Evolutionary conservation across 1,140 invertebrate species (phyloP).

Genomic region (Leptinotarsa undecemlineata): DNA sequence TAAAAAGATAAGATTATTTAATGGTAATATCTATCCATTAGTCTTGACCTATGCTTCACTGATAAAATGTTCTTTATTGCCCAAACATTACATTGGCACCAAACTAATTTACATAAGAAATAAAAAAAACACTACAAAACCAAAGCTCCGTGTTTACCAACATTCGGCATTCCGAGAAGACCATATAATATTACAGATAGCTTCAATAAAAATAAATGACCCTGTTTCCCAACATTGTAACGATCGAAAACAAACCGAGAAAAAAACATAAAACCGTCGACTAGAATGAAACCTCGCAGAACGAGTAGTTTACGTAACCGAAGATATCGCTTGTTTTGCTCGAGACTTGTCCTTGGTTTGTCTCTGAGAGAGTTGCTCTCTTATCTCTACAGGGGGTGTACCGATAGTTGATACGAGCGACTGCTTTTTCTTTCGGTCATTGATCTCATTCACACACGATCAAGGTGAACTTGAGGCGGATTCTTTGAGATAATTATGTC

Average conservation of each 20-base stretch:
- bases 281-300: slow-evolving; percentile 3
- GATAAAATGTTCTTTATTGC: neutral
- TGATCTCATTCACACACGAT: too few relatives aligned
- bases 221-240: neutral
- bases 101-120: neutral
- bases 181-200: slow-evolving; percentile 3
- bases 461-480: too few relatives aligned
- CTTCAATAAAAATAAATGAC: neutral
- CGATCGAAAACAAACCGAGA: slow-evolving; percentile 5
- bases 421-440: too few relatives aligned
- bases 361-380: neutral
- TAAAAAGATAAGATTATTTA: too few relatives aligned
- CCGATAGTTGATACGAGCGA: neutral
- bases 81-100: neutral
- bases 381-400: neutral
- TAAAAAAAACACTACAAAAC: neutral
- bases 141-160: neutral
- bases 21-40: too few relatives aligned
- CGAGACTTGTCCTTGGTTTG: neutral
- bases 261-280: neutral
- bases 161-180: neutral
- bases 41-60: neutral
- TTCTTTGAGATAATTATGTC: too few relatives aligned
- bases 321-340: neutral
- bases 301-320: slow-evolving; percentile 2